Evolutionary conservation across 2,888 invertebrate genomes (phyloP).

Genomic region (Xylota sylvarum): DNA sequence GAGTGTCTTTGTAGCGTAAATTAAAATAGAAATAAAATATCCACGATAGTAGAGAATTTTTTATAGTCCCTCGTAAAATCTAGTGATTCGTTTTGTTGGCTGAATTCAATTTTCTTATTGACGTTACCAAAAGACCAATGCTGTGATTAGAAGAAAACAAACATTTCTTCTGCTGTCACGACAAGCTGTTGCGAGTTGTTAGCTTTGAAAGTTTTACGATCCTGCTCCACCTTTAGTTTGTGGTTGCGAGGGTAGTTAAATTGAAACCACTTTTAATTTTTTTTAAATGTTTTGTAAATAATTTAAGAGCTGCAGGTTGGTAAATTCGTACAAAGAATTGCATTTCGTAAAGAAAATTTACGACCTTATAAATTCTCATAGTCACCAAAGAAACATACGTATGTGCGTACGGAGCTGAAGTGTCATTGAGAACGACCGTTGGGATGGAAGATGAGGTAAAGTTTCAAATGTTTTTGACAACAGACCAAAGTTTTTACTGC

Average conservation of each 20-base stretch:
- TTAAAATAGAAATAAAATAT: constrained; percentile 14
- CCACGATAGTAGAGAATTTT: constrained; percentile 7
- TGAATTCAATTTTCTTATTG: not conserved
- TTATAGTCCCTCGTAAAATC: constrained; percentile 28
- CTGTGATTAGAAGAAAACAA: constrained; percentile 12
- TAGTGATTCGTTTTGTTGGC: constrained; percentile 6
- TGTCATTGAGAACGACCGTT: too few species aligned
- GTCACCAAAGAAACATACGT: too few species aligned
- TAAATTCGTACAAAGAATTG: too few species aligned
- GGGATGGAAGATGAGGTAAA: too few species aligned
- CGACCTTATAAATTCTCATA: too few species aligned
- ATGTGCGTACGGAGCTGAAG: too few species aligned
- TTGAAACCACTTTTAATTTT: not conserved
- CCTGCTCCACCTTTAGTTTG: not conserved
- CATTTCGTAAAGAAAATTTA: too few species aligned
- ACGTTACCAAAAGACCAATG: constrained; percentile 6
- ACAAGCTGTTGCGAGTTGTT: not conserved
- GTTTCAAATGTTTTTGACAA: too few species aligned
- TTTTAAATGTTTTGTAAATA: not conserved
- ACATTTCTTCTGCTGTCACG: not conserved
- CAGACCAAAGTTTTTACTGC: too few species aligned
- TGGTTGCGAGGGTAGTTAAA: not conserved
- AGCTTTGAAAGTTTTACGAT: constrained; percentile 5
- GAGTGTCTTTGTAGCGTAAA: constrained; percentile 1
- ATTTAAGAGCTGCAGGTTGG: not conserved